These are phyloP conservation scores for Trematomus bernacchii DNA, from an alignment of 2,797 vertebrate genomes.

Conservation along the genomic window DNA sequence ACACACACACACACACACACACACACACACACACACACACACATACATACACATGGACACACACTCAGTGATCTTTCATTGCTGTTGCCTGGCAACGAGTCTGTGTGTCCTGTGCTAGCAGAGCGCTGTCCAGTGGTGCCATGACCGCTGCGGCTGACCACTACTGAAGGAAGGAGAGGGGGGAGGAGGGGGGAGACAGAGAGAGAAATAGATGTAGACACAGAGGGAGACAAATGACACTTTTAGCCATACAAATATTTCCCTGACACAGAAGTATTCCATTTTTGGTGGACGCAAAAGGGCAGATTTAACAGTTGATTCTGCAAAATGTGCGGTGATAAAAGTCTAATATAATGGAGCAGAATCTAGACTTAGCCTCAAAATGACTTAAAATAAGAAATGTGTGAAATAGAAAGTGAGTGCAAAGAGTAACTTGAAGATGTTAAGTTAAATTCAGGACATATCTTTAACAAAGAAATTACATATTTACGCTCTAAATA, in stretches of 20 bases:
- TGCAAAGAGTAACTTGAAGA: neutral
- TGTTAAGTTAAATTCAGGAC: neutral
- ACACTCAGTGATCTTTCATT: constrained; percentile 80
- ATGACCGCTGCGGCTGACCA: constrained; percentile 83
- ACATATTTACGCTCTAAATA: neutral
- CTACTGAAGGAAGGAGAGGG: constrained; percentile 59
- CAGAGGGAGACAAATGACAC: constrained; percentile 30
- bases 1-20: too few species aligned
- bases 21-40: too few species aligned
- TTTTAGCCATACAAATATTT: constrained; percentile 28
- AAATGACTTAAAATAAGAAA: neutral
- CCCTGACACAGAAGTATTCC: constrained; percentile 32
- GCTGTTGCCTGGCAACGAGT: constrained; percentile 88
- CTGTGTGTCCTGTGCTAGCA: constrained; percentile 81
- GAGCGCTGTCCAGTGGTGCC: constrained; percentile 82
- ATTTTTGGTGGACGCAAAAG: constrained; percentile 1
- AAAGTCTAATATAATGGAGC: neutral
- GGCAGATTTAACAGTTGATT: constrained; percentile 13
- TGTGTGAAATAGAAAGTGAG: neutral
- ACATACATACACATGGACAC: constrained; percentile 36
- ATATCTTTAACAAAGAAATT: neutral
- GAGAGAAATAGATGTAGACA: neutral
- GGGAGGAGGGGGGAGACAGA: constrained; percentile 17
- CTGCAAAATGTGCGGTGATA: neutral
- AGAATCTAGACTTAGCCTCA: neutral